Percentiles rank a stretch among this genome's conserved stretches.
Conservation (phyloP, 2,888 invertebrate genomes). For the Perizoma flavofasciatum region DNA sequence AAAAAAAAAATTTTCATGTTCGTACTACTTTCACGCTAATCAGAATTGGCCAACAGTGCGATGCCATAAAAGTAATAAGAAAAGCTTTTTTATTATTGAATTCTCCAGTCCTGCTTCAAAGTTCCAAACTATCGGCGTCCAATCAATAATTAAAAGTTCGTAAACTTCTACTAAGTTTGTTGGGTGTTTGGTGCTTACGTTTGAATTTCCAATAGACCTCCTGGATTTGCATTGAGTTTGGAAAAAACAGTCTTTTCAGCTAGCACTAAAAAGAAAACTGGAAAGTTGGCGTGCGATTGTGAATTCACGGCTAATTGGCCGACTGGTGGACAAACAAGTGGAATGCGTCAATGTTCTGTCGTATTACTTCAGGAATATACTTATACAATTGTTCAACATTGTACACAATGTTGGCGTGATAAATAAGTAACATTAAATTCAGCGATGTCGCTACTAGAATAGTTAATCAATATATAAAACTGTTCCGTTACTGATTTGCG, state of each 20-base stretch:
- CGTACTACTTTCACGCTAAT: too few species aligned
- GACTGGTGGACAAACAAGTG: constrained; percentile 22
- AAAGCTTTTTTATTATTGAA: constrained; percentile 3
- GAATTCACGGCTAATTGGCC: constrained; percentile 34
- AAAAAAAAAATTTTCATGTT: too few species aligned
- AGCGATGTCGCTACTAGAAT: too few species aligned
- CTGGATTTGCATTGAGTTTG: constrained; percentile 38
- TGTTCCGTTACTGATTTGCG: too few species aligned
- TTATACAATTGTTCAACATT: background rate
- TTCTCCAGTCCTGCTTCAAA: constrained; percentile 6
- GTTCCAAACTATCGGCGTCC: constrained; percentile 34
- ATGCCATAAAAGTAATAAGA: constrained; percentile 8
- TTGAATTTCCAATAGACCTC: constrained; percentile 34
- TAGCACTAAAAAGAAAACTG: constrained; percentile 34
- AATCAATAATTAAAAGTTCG: constrained; percentile 55
- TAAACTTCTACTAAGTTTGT: constrained; percentile 42
- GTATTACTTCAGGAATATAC: constrained; percentile 8
- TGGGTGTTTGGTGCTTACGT: constrained; percentile 34
- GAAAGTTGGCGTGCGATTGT: constrained; percentile 35
- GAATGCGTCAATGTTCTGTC: constrained; percentile 12
- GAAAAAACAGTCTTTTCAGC: constrained; percentile 37
- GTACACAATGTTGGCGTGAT: too few species aligned
- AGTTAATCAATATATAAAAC: too few species aligned
- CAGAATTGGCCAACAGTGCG: background rate
- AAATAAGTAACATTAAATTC: too few species aligned